Percentiles rank a stretch among this genome's conserved stretches.
These are phyloP conservation scores for Hydractinia echinata DNA, from an alignment of 30 jellyfish, hydroid and myxozoan genomes.

Conservation along the genomic window DNA sequence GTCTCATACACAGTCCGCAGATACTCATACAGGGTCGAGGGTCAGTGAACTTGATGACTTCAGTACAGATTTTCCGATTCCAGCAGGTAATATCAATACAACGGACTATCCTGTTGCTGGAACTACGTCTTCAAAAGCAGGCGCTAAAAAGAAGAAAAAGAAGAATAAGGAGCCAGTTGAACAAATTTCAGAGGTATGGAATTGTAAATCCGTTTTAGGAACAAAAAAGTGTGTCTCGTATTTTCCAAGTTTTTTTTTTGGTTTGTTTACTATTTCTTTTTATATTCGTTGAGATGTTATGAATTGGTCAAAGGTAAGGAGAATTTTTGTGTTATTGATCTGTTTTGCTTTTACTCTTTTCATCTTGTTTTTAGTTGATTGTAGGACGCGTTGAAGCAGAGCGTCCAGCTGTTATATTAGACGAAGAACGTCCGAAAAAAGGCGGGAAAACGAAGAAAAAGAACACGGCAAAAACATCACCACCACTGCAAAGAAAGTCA, in stretches of 20 bases:
- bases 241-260: no score
- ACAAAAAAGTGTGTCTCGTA: no score
- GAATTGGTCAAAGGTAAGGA: no score
- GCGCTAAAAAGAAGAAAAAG: slow-evolving; percentile 35
- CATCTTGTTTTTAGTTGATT: slow-evolving; percentile 5
- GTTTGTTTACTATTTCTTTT: no score
- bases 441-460: slow-evolving; percentile 21
- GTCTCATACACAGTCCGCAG: slow-evolving; percentile 10
- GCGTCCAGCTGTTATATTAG: slow-evolving; percentile 7
- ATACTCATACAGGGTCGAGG: slow-evolving; percentile 46
- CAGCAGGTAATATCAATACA: neutral
- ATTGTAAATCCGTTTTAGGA: neutral
- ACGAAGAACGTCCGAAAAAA: slow-evolving; percentile 40
- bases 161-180: slow-evolving; percentile 30
- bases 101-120: neutral
- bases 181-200: slow-evolving; percentile 30
- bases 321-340: no score
- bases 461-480: slow-evolving; percentile 1
- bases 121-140: neutral
- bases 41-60: slow-evolving; percentile 95
- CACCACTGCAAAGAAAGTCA: slow-evolving; percentile 30
- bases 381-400: slow-evolving; percentile 43
- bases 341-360: no score
- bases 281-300: no score
- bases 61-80: slow-evolving; percentile 35